Evolutionary conservation across 2,888 invertebrate species (phyloP), one percentile per base, ranked within the genome.

Genomic region (Lasioglossum calceatum): DNA sequence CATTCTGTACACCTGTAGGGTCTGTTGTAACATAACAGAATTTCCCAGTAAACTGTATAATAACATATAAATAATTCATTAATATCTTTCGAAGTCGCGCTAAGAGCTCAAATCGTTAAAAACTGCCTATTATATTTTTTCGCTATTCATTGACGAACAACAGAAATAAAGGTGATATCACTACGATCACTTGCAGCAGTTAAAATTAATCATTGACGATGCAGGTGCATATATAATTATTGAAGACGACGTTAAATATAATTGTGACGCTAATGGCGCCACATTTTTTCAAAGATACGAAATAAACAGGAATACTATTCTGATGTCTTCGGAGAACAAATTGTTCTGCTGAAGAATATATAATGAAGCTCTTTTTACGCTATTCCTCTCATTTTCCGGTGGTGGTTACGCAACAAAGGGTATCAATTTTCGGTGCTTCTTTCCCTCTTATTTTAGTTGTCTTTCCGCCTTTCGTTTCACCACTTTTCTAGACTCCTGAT

Each of bases 401-500:
- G 36, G 61, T 16, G 76, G 58, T 84, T 58, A 54, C 39, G 44
- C 54, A 77, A 81, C 76, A 84, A 81, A 81, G 67, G 23, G 44
- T 84, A 86, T 86, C 79, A 81, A 84, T 85, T 82, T 64, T 79
- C 72, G 47, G 27, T 75, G 58, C 44, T 76, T 32, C 44, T 76
- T 47, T 64, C 77, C 36, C 61, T 79, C 44, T 64, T 76, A 71
- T 79, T 79, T 71, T 70, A 72, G 77, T 72, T 50, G 77, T 77
- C 58, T 39, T 54, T 71, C 39, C 61, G 64, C 27, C 50, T 72
- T 84, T 80, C 81, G 32, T 84, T 82, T 73, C 47, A 79, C 78
- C 84, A 82, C 64, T 87, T 83, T 76, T 77, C 81, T 71, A 70
- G 87, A 61, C 70, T 61, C 64, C 50, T 72, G 73, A 67, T 82